These are phyloP conservation scores for Temnothorax unifasciatus DNA, from an alignment of 2,888 invertebrate genomes.

Conservation along the genomic window DNA sequence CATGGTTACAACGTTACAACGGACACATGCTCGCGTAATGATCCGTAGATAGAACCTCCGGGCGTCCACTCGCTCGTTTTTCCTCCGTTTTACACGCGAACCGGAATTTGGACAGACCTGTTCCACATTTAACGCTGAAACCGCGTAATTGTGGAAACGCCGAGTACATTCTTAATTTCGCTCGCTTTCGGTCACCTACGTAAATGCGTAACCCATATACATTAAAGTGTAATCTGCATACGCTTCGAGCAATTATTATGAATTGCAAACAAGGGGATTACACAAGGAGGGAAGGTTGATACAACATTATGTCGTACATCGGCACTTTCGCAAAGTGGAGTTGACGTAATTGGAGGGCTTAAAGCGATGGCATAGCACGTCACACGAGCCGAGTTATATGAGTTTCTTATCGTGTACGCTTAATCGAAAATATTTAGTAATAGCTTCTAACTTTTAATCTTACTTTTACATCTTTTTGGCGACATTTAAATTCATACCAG, in stretches of 20 bases:
- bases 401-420: not conserved
- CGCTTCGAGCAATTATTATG: slow-evolving; percentile 56
- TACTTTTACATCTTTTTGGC: not conserved
- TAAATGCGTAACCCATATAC: not conserved
- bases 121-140: slow-evolving; percentile 2
- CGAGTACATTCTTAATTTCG: slow-evolving; percentile 39
- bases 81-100: not conserved
- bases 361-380: not conserved
- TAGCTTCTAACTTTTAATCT: not conserved
- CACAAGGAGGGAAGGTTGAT: slow-evolving; percentile 24
- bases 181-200: slow-evolving; percentile 26
- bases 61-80: not conserved
- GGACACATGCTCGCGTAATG: not conserved
- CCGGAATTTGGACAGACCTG: not conserved
- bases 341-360: slow-evolving; percentile 34
- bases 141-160: not conserved
- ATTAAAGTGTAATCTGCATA: slow-evolving; percentile 43
- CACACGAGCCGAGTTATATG: not conserved
- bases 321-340: slow-evolving; percentile 37
- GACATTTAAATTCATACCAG: not conserved
- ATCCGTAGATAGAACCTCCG: not conserved
- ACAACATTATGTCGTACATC: slow-evolving; percentile 29
- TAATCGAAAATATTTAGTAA: not conserved
- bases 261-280: slow-evolving; percentile 55
- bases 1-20: not conserved